phyloP scores from a whole-genome alignment of 2,888 invertebrate species.

The Ceriagrion tenellum region DNA sequence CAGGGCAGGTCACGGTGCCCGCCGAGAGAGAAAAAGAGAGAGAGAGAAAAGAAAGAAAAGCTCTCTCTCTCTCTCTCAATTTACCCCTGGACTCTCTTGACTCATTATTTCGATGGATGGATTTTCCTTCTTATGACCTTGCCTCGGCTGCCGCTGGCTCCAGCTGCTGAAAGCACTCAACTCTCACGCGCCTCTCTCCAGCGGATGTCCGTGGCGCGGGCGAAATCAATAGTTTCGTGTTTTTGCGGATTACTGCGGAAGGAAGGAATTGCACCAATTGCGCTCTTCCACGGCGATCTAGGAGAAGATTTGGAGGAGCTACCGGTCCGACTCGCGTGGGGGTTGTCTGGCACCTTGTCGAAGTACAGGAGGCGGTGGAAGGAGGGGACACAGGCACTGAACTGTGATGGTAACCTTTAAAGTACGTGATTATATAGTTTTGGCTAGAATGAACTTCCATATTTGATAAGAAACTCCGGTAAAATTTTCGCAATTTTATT shows the following conservation, averaged over 20 bases:
- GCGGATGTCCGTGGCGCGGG: background rate
- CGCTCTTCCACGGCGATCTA: background rate
- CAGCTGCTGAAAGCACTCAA: background rate
- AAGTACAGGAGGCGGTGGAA: too few relatives aligned
- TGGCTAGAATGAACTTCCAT: too few relatives aligned
- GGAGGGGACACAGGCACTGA: too few relatives aligned
- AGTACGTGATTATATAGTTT: too few relatives aligned
- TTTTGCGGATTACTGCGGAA: conserved; percentile 23
- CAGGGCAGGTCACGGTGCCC: background rate
- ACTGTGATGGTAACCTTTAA: too few relatives aligned
- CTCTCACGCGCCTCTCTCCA: background rate
- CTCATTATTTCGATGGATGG: background rate
- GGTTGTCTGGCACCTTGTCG: too few relatives aligned
- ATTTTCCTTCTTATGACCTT: background rate
- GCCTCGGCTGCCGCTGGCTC: background rate
- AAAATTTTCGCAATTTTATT: too few relatives aligned
- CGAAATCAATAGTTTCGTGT: conserved; percentile 10
- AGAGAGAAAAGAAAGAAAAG: too few relatives aligned
- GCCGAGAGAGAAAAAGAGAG: background rate
- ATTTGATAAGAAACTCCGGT: too few relatives aligned
- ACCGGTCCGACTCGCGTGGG: background rate
- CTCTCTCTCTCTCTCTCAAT: background rate
- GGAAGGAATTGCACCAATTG: background rate
- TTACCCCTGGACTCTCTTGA: background rate
- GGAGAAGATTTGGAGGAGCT: background rate